These are phyloP conservation scores for Heliconius cydno DNA, from an alignment of 2,888 invertebrate genomes.

Conservation along the genomic window DNA sequence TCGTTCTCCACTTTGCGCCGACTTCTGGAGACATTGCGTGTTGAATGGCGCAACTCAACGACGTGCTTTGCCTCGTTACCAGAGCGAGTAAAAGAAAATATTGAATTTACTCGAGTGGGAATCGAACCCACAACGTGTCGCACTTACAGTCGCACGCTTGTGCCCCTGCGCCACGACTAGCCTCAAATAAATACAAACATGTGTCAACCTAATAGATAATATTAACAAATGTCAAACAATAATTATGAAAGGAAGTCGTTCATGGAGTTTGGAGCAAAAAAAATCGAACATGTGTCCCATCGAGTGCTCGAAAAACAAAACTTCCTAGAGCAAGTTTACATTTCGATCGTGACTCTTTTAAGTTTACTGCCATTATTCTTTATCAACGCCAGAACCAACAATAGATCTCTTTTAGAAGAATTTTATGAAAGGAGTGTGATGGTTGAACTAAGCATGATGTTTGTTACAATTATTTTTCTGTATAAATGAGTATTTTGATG, in stretches of 20 bases:
- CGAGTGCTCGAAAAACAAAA: slow-evolving; percentile 37
- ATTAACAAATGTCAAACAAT: slow-evolving; percentile 18
- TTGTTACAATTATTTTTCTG: slow-evolving; percentile 1
- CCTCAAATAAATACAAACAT: background rate
- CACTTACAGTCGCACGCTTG: too few relatives aligned
- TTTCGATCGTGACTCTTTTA: slow-evolving; percentile 45
- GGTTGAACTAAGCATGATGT: background rate
- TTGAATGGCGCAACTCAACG: too few relatives aligned
- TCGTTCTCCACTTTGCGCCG: too few relatives aligned
- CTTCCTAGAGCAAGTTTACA: slow-evolving; percentile 34
- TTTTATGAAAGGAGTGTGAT: slow-evolving; percentile 40
- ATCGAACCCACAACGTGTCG: too few relatives aligned
- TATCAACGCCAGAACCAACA: slow-evolving; percentile 59
- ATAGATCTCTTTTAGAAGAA: slow-evolving; percentile 58
- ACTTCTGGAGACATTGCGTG: too few relatives aligned
- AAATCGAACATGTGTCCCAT: slow-evolving; percentile 39
- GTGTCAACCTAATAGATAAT: slow-evolving; percentile 2
- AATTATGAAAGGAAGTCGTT: slow-evolving; percentile 27
- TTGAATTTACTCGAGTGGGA: too few relatives aligned
- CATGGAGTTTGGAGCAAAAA: background rate
- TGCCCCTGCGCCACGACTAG: too few relatives aligned
- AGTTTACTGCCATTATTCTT: slow-evolving; percentile 59
- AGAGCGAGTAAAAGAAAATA: too few relatives aligned
- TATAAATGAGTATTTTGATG: background rate
- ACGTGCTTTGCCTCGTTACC: too few relatives aligned